These are phyloP conservation scores for Trachurus trachurus DNA, from an alignment of 2,797 vertebrate species.

Conservation along the genomic window DNA sequence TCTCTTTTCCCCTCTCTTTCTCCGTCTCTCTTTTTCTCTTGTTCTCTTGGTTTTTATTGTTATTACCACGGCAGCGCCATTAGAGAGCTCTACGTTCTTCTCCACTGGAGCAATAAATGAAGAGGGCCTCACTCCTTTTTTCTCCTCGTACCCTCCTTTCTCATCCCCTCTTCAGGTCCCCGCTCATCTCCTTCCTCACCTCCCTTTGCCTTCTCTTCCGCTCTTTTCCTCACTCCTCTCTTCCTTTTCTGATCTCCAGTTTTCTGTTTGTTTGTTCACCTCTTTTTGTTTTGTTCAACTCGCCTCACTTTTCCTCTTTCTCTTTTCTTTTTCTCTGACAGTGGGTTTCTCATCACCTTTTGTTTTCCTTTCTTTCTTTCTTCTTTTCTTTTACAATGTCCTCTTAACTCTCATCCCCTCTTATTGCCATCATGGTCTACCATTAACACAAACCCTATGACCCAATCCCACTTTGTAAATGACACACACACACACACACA, in stretches of 20 bases:
- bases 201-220: conserved; percentile 36
- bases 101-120: conserved; percentile 99
- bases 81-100: conserved; percentile 99
- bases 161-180: conserved; percentile 69
- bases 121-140: conserved; percentile 89
- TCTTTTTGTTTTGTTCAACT: neutral
- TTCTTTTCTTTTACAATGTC: neutral
- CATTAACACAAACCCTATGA: conserved; percentile 39
- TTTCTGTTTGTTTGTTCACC: neutral
- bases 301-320: neutral
- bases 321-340: neutral
- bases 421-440: neutral
- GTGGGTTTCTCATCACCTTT: neutral
- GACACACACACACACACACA: conserved; percentile 1
- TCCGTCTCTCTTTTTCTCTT: conserved; percentile 67
- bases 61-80: conserved; percentile 99
- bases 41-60: conserved; percentile 87
- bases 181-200: conserved; percentile 52
- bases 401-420: neutral
- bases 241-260: neutral
- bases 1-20: conserved; percentile 68
- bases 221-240: conserved; percentile 2
- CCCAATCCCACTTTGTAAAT: conserved; percentile 40
- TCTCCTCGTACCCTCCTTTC: conserved; percentile 72
- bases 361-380: neutral